These are phyloP conservation scores for Pungitius pungitius DNA, from an alignment of 2,113 vertebrate species.

Conservation along the genomic window DNA sequence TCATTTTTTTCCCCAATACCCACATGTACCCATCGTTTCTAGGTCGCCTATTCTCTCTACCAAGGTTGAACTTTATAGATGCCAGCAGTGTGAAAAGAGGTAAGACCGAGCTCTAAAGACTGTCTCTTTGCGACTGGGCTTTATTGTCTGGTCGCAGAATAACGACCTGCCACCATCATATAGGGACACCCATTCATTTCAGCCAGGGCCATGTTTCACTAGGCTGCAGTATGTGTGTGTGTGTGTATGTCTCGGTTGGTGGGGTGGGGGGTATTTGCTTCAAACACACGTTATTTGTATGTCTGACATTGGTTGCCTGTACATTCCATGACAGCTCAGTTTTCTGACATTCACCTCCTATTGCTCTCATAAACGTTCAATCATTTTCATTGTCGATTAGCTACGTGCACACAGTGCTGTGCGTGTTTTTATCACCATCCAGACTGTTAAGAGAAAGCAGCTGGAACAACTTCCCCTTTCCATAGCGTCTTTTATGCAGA, in stretches of 20 bases:
- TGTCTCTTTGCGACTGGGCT: conserved; percentile 74
- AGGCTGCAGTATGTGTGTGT: conserved; percentile 44
- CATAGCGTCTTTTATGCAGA: conserved; percentile 44
- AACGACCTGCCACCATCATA: conserved; percentile 76
- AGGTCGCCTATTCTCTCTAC: conserved; percentile 46
- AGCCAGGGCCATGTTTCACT: conserved; percentile 67
- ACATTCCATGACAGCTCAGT: conserved; percentile 22
- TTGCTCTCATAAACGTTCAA: conserved; percentile 14
- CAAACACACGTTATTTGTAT: not conserved
- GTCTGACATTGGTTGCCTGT: conserved; percentile 27
- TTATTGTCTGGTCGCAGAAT: conserved; percentile 80
- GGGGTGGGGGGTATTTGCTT: not conserved
- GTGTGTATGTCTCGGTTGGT: conserved; percentile 26
- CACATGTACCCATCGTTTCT: conserved; percentile 13
- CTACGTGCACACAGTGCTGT: conserved; percentile 16
- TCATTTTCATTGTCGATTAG: conserved; percentile 11
- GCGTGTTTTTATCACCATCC: conserved; percentile 52
- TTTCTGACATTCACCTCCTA: conserved; percentile 30
- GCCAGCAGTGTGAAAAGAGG: conserved; percentile 68
- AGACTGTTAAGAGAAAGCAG: conserved; percentile 19
- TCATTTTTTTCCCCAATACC: conserved; percentile 10
- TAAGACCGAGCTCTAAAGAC: conserved; percentile 71
- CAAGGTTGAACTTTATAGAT: conserved; percentile 83
- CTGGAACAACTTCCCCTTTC: conserved; percentile 37
- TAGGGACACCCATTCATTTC: conserved; percentile 71